Evolutionary conservation across 2,113 vertebrate genomes (phyloP).

Genomic region (Ursus arctos): DNA sequence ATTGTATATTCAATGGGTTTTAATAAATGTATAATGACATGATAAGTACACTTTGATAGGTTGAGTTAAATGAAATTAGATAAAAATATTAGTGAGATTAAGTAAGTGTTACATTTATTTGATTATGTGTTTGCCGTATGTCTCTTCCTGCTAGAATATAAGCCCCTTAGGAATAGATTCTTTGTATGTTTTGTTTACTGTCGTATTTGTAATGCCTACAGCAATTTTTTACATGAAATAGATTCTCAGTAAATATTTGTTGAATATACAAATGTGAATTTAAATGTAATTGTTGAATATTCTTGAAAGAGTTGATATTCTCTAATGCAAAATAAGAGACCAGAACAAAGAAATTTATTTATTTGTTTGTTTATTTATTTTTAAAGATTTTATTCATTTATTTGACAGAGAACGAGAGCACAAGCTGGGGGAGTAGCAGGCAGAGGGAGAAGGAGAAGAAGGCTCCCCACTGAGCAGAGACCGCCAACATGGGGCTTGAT

Average conservation of each 20-base stretch:
- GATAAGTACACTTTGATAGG: background rate
- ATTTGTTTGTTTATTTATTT: no score
- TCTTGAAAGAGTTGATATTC: background rate
- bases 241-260: background rate
- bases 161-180: background rate
- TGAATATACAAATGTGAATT: background rate
- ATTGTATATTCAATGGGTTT: background rate
- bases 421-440: no score
- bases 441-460: no score
- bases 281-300: background rate
- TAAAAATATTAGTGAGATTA: background rate
- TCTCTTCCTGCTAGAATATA: background rate
- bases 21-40: background rate
- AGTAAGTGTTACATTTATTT: background rate
- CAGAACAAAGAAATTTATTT: background rate
- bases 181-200: background rate
- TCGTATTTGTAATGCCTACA: background rate
- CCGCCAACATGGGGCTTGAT: no score
- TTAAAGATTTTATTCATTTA: no score
- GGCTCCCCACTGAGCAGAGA: no score
- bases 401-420: no score
- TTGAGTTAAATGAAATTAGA: background rate
- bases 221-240: background rate
- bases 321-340: background rate
- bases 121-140: background rate